phyloP scores from a whole-genome alignment of 2,113 vertebrate genomes.

The Phycodurus eques region DNA sequence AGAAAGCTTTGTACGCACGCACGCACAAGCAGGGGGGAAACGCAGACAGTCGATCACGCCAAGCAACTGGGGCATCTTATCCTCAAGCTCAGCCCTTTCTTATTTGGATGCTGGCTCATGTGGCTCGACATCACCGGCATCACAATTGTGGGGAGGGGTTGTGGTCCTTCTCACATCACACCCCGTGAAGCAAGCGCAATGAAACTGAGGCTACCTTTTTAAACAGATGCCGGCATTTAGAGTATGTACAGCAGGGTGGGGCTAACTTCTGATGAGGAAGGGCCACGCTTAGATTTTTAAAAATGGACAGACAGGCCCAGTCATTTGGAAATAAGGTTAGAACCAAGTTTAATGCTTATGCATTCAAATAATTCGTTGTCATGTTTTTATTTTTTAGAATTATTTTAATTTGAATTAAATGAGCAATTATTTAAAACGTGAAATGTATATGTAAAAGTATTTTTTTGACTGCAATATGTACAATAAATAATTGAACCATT shows the following conservation, averaged over 20 bases:
- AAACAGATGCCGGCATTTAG: slow-evolving; percentile 1
- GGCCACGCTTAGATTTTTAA: too few relatives aligned
- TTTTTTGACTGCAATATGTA: too few relatives aligned
- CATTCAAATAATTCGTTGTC: too few relatives aligned
- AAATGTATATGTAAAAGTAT: too few relatives aligned
- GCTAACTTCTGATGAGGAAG: too few relatives aligned
- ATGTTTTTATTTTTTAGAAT: too few relatives aligned
- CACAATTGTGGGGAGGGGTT: slow-evolving; percentile 39
- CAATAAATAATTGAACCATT: too few relatives aligned
- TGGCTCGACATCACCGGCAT: slow-evolving; percentile 39
- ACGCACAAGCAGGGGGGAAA: slow-evolving; percentile 8
- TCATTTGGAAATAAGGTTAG: too few relatives aligned
- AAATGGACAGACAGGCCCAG: too few relatives aligned
- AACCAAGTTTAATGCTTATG: too few relatives aligned
- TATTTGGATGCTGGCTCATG: slow-evolving; percentile 40
- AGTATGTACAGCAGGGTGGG: not conserved
- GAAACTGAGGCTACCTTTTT: not conserved
- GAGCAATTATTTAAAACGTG: too few relatives aligned
- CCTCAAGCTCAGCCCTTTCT: slow-evolving; percentile 44
- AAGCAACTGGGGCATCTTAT: slow-evolving; percentile 63
- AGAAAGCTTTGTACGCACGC: slow-evolving; percentile 35
- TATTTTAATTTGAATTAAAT: too few relatives aligned
- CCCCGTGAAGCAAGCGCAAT: slow-evolving; percentile 19
- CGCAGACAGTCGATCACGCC: slow-evolving; percentile 55
- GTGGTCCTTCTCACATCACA: slow-evolving; percentile 33